Evolutionary conservation across 2,888 invertebrate species (phyloP).

Genomic region (Plusia festucae): DNA sequence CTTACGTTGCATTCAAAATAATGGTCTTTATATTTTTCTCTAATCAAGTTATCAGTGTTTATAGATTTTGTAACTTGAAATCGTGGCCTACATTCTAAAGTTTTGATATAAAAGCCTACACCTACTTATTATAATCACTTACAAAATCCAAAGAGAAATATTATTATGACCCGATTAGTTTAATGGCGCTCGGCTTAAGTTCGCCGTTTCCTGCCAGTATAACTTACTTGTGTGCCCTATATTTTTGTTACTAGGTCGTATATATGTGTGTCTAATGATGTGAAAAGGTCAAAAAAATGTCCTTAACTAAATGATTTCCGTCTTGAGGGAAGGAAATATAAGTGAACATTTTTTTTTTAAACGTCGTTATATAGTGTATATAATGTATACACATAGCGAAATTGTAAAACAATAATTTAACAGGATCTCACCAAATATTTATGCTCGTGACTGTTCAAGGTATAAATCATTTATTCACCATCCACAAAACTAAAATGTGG

Average conservation of each 20-base stretch:
- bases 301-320: too few relatives aligned
- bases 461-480: not conserved
- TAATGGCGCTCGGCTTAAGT: slow-evolving; percentile 3
- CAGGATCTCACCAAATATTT: too few relatives aligned
- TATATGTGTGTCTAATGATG: not conserved
- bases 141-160: slow-evolving; percentile 4
- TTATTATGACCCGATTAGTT: not conserved
- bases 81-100: not conserved
- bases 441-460: too few relatives aligned
- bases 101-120: not conserved
- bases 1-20: too few relatives aligned
- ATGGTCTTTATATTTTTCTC: too few relatives aligned
- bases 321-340: too few relatives aligned
- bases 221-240: not conserved
- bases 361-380: too few relatives aligned
- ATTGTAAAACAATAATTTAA: too few relatives aligned
- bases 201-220: slow-evolving; percentile 3
- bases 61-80: not conserved
- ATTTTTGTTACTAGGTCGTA: not conserved
- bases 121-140: slow-evolving; percentile 2
- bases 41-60: not conserved
- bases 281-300: too few relatives aligned
- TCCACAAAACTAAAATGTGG: not conserved
- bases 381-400: too few relatives aligned
- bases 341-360: too few relatives aligned